Percentiles rank a stretch among this genome's conserved stretches.
Evolutionary conservation across 1,140 invertebrate genomes (phyloP).

Genomic region (Papilio glaucus): DNA sequence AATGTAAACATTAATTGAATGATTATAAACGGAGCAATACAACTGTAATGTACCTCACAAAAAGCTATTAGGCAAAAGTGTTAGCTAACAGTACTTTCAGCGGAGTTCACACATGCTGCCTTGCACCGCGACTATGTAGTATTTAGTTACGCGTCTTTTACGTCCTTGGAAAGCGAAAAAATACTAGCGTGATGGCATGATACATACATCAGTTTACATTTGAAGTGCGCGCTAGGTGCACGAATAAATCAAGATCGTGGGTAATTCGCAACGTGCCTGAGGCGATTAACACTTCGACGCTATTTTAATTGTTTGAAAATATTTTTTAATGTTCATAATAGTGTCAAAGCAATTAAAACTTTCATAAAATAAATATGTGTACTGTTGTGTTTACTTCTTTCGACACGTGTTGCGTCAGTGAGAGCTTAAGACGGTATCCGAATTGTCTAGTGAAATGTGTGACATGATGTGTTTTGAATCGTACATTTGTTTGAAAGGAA

Average conservation of each 20-base stretch:
- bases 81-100: constrained; percentile 69
- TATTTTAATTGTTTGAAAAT: neutral
- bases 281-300: neutral
- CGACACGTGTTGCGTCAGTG: constrained; percentile 12
- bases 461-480: constrained; percentile 20
- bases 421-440: neutral
- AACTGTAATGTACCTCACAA: constrained; percentile 39
- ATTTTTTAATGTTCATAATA: constrained; percentile 8
- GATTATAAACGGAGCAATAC: constrained; percentile 46
- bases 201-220: constrained; percentile 62
- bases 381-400: neutral
- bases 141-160: constrained; percentile 73
- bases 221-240: constrained; percentile 47
- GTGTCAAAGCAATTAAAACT: neutral
- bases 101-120: constrained; percentile 57
- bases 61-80: constrained; percentile 53
- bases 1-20: constrained; percentile 30
- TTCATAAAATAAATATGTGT: constrained; percentile 18
- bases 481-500: constrained; percentile 82
- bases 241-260: constrained; percentile 37
- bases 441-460: constrained; percentile 16
- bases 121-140: constrained; percentile 60
- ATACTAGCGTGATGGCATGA: constrained; percentile 49
- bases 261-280: constrained; percentile 10
- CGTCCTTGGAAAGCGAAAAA: constrained; percentile 74